A percentile compares a stretch with the other conserved stretches of the same genome.
Evolutionary conservation across 2,797 vertebrate species (phyloP).

Genomic region (Myotis myotis): DNA sequence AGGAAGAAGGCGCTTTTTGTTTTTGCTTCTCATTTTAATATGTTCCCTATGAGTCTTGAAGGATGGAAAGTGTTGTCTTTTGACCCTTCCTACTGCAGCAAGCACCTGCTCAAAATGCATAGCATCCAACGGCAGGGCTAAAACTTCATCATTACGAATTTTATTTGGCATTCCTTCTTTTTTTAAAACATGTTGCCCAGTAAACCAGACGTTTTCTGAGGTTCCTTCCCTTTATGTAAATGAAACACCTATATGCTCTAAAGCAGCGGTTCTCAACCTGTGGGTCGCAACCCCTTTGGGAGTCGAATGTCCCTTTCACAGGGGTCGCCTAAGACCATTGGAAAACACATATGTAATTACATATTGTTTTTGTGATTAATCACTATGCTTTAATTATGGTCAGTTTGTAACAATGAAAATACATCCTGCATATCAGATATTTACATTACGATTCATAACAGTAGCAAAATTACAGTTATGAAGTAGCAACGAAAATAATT

Average conservation of each 20-base stretch:
- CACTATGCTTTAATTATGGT: too few species aligned
- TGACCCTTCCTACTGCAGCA: background rate
- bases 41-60: background rate
- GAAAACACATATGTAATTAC: too few species aligned
- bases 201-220: background rate
- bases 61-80: background rate
- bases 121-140: too few species aligned
- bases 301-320: too few species aligned
- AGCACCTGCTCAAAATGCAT: background rate
- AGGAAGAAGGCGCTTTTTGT: background rate
- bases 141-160: background rate
- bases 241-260: background rate
- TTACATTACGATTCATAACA: too few species aligned
- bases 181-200: background rate
- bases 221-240: background rate
- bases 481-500: too few species aligned
- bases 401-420: too few species aligned
- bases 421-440: too few species aligned
- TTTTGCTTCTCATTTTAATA: conserved; percentile 18
- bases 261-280: background rate
- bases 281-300: too few species aligned
- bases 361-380: too few species aligned
- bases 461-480: too few species aligned
- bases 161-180: background rate
- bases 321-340: too few species aligned